Conservation (phyloP, 2,113 vertebrate species). For the Rhabdornis inornatus region DNA sequence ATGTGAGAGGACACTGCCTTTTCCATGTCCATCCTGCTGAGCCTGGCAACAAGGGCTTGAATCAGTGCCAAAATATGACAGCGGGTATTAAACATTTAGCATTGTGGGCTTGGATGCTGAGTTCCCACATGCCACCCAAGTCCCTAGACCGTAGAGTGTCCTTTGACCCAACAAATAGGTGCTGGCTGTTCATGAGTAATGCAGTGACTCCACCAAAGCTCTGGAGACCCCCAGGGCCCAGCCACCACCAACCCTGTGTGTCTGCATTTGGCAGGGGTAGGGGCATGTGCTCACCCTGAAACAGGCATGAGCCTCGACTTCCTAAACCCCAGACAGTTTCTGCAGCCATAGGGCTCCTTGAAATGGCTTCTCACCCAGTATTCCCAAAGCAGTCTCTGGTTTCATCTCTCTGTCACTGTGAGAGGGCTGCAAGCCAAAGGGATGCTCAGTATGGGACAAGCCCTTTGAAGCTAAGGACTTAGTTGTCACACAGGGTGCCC, state of each 20-base stretch:
- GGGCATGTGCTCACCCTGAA: not conserved
- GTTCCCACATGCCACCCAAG: not conserved
- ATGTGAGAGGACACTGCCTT: not conserved
- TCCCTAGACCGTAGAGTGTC: not conserved
- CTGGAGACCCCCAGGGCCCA: not conserved
- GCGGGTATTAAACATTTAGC: not conserved
- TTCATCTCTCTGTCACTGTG: not conserved
- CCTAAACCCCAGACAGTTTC: not conserved
- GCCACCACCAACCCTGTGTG: not conserved
- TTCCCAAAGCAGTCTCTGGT: not conserved
- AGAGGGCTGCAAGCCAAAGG: not conserved
- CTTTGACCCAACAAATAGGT: not conserved
- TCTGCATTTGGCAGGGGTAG: rapidly evolving
- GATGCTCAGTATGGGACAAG: rapidly evolving
- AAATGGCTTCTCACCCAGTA: not conserved
- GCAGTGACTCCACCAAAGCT: not conserved
- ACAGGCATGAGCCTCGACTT: not conserved
- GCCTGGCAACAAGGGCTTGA: not conserved
- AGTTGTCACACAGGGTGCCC: not conserved
- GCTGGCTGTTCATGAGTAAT: not conserved
- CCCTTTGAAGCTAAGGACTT: not conserved
- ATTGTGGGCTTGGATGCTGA: not conserved
- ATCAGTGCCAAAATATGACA: not conserved
- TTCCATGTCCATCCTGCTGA: not conserved
- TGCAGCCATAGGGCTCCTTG: not conserved